Conservation (phyloP, 2,797 vertebrate species). For the Hydrophis major region DNA sequence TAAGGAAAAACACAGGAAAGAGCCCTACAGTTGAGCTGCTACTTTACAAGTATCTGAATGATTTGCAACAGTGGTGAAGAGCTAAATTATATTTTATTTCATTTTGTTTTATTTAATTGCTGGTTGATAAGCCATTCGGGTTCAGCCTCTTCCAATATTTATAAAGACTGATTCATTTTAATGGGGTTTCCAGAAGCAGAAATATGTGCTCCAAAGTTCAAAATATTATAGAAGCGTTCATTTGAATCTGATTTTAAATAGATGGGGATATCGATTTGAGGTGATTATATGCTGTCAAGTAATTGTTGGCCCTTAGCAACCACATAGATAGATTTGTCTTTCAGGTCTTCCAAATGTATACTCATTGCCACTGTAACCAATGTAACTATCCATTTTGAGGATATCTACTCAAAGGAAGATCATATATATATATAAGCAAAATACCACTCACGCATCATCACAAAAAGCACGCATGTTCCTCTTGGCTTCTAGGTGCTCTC, state of each 20-base stretch:
- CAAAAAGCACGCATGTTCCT: no score
- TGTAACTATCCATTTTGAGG: neutral
- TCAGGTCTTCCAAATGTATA: neutral
- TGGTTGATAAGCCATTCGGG: neutral
- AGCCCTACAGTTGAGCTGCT: neutral
- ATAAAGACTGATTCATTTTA: neutral
- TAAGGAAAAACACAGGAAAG: neutral
- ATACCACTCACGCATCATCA: no score
- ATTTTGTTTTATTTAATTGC: no score
- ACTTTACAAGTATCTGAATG: neutral
- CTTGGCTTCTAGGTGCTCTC: no score
- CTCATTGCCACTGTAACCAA: neutral
- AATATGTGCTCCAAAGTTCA: neutral
- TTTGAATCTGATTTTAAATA: neutral
- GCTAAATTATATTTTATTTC: neutral
- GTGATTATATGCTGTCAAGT: neutral
- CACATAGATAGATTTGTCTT: neutral
- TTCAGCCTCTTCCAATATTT: neutral
- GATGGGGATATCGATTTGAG: neutral
- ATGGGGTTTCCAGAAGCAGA: neutral
- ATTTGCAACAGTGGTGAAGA: no score
- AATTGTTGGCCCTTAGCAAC: neutral
- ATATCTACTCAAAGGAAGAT: neutral
- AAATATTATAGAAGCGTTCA: neutral
- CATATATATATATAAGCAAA: no score